Percentiles rank a stretch among this genome's conserved stretches.
phyloP scores from a whole-genome alignment of 23 tunicate genomes.

The Phallusia fumigata region DNA sequence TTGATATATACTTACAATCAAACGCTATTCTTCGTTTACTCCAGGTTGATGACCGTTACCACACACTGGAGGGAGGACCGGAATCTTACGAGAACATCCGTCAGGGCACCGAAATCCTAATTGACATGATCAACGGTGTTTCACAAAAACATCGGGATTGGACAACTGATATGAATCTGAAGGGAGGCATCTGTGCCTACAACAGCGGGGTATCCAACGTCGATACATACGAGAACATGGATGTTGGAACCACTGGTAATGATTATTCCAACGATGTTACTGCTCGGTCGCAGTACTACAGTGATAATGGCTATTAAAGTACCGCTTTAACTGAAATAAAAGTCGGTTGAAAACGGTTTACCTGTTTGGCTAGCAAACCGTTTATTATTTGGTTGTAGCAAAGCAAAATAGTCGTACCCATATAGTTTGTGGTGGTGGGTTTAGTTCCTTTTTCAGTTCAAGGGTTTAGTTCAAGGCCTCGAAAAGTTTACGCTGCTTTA shows the following conservation, averaged over 20 bases:
- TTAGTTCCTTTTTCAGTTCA: too few relatives aligned
- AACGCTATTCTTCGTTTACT: too few relatives aligned
- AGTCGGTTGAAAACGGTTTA: too few relatives aligned
- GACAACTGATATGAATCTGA: conserved; percentile 53
- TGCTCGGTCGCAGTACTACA: conserved; percentile 75
- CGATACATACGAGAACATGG: conserved; percentile 79
- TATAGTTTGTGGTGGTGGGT: too few relatives aligned
- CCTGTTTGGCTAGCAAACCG: too few relatives aligned
- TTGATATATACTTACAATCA: too few relatives aligned
- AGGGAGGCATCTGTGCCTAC: conserved; percentile 94
- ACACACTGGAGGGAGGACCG: conserved; percentile 58
- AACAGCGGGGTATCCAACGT: conserved; percentile 90
- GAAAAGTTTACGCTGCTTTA: too few relatives aligned
- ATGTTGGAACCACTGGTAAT: conserved; percentile 72
- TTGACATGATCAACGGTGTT: conserved; percentile 77
- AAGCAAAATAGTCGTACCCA: too few relatives aligned
- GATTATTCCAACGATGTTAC: conserved; percentile 80
- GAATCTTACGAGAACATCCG: conserved; percentile 53
- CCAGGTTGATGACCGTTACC: conserved; percentile 86
- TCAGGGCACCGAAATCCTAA: conserved; percentile 87
- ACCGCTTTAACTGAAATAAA: too few relatives aligned
- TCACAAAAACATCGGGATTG: conserved; percentile 50
- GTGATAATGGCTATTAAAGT: conserved; percentile 49
- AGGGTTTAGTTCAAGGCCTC: too few relatives aligned
- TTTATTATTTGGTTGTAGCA: too few relatives aligned